Evolutionary conservation across 2,113 vertebrate genomes (phyloP), one percentile per base, ranked within the genome.

Genomic region (Alouatta palliata): DNA sequence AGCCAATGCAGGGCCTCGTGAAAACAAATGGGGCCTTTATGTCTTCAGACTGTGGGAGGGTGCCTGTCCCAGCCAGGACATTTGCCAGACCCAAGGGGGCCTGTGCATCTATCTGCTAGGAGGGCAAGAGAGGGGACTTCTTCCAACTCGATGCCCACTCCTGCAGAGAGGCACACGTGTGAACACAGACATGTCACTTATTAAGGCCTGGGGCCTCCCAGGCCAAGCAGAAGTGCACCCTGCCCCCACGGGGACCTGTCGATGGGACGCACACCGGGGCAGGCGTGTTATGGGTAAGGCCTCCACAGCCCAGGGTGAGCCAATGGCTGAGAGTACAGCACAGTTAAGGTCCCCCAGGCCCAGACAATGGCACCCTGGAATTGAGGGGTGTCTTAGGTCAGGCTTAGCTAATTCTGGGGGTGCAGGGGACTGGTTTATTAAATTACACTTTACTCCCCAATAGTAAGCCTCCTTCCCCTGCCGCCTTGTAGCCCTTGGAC

Each of bases 61-160:
- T 43, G 40, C 17, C 25, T 21, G 6, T 2, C 23, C 35, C 9
- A 52, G 43, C n/a, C 8, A 17, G 58, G 16, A n/a, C 17, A 45
- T 35, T 12, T 45, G 45, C 54, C 23, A 23, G 43, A 14, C 0
- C 12, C 7, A 2, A 10, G 47, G 1, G 1, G 37, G 30, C 45
- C 0, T 21, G 4, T 40, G 12, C 25, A 35, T 9, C 3, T 11
- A 35, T 9, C 3, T 11, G 6, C 5, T 3, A 16, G 27, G 45
- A 25, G 7, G n/a, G n/a, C 1, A 23, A 35, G 23, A 4, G 4
- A 4, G 19, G 47, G 35, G 40, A 14, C n/a, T 84, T 20, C 52
- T 19, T 49, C 27, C 6, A 49, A 25, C 9, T 10, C 1, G 1
- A 3, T 1, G 37, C 64, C 66, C 45, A 93, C 43, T 52, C 6